Conservation (phyloP, 2,888 invertebrate genomes). For the Podotricha telesiphe region DNA sequence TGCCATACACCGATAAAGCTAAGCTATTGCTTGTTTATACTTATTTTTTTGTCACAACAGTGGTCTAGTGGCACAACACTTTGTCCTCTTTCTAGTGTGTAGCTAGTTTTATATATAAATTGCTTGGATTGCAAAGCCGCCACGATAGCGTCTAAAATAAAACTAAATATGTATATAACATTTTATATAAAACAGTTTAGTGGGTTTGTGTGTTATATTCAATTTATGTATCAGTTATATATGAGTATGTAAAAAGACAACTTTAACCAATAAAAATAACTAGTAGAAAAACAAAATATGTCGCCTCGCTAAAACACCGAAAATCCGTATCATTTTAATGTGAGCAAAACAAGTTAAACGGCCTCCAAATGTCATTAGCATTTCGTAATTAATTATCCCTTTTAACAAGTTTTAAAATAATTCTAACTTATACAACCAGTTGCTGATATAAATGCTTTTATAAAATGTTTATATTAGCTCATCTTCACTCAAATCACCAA, state of each 20-base stretch:
- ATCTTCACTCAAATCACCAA: neutral
- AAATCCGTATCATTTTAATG: slow-evolving; percentile 33
- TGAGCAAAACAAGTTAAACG: slow-evolving; percentile 40
- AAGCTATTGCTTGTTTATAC: neutral
- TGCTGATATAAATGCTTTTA: neutral
- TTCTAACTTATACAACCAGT: slow-evolving; percentile 12
- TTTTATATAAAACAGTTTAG: neutral
- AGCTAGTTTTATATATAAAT: too few species aligned
- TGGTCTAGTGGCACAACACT: too few species aligned
- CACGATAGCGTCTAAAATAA: neutral
- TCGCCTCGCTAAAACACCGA: slow-evolving; percentile 14
- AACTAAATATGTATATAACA: neutral
- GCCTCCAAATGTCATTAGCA: slow-evolving; percentile 39
- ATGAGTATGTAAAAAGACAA: neutral
- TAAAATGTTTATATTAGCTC: neutral
- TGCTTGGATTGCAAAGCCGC: neutral
- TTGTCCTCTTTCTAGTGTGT: too few species aligned
- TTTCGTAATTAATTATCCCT: slow-evolving; percentile 41
- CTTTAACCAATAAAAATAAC: neutral
- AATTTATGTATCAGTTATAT: neutral
- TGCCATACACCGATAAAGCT: neutral
- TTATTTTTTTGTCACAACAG: neutral
- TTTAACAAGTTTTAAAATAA: slow-evolving; percentile 11
- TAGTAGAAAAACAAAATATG: slow-evolving; percentile 9
- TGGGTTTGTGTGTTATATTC: neutral